Base-by-base conservation (phyloP, 2,113 vertebrate genomes). In the Atractosteus spatula region DNA sequence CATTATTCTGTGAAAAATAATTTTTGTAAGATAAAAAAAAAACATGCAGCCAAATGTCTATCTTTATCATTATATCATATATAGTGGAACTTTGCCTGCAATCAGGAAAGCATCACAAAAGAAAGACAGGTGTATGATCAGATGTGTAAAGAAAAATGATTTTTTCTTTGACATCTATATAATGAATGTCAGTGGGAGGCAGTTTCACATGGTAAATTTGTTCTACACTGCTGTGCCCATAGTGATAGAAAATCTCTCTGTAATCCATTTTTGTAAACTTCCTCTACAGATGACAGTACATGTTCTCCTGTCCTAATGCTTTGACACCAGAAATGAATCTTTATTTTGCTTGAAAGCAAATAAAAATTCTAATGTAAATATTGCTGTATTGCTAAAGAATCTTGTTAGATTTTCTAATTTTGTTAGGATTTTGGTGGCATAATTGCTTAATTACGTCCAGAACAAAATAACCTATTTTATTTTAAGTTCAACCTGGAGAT, bases 91-190 rank as follows among this genome's bases (percentile, higher is more conserved):
- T 4, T 41, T 41, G n/a, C 66, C 66, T n/a, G 16, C 7, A 54
- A 47, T 67, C 16, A 29, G 44, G n/a, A 8, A 47, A 14, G 45
- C 44, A 67, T 67, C 0, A 2, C 66, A 51, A 4, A 51, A 3
- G 47, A 51, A n/a, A 51, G 44, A 14, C 66, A 47, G 45, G 43
- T n/a, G 10, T 51, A 51, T 45, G 29, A 12, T 67, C 66, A 66
- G 12, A 66, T 41, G 14, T n/a, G 57, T 59, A 59, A 59, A 59
- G n/a, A 3, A 66, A 7, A 44, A 11, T 14, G 42, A 7, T 66
- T 29, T 66, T 45, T 45, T 11, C 11, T 66, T 66, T 66, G 64
- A 66, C 64, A 66, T 66, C 42, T 44, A 66, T 66, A 66, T 66
- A 66, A 66, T 66, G 64, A 45, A 11, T 44, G 42, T 45, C 64